Evolutionary conservation across 2,888 invertebrate species (phyloP).

Genomic region (Drosophila buzzatii): DNA sequence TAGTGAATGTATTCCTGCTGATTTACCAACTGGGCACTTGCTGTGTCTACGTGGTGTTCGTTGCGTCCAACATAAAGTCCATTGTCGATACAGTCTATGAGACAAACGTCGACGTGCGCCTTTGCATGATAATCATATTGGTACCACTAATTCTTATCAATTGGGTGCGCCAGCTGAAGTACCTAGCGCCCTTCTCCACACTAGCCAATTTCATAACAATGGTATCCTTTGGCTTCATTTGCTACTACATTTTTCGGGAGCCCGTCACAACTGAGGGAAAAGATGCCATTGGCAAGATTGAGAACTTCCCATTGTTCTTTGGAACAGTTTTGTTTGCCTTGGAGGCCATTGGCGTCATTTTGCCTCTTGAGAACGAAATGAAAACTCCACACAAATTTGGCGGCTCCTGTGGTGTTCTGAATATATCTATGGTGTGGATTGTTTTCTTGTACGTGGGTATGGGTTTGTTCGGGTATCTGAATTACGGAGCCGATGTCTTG

Average conservation of each 20-base stretch:
- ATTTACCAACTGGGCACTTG: slow-evolving; percentile 98
- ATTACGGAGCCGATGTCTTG: slow-evolving; percentile 90
- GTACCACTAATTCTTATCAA: slow-evolving; percentile 92
- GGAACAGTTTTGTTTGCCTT: slow-evolving; percentile 98
- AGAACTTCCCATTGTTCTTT: slow-evolving; percentile 95
- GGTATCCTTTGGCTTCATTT: slow-evolving; percentile 93
- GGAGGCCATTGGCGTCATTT: slow-evolving; percentile 96
- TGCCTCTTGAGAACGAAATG: slow-evolving; percentile 96
- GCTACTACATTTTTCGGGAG: slow-evolving; percentile 93
- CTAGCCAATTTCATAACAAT: slow-evolving; percentile 94
- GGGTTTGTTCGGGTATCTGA: slow-evolving; percentile 96
- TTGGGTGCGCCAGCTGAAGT: slow-evolving; percentile 92
- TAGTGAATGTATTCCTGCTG: slow-evolving; percentile 91
- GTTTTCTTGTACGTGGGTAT: slow-evolving; percentile 93
- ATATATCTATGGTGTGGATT: slow-evolving; percentile 93
- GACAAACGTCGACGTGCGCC: slow-evolving; percentile 86
- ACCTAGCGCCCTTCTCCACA: slow-evolving; percentile 95
- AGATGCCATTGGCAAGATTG: slow-evolving; percentile 88
- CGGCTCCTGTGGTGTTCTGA: slow-evolving; percentile 93
- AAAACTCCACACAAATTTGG: slow-evolving; percentile 93
- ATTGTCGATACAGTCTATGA: slow-evolving; percentile 87
- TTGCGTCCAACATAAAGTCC: slow-evolving; percentile 92
- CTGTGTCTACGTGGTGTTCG: slow-evolving; percentile 98
- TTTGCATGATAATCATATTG: slow-evolving; percentile 91
- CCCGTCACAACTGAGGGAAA: slow-evolving; percentile 88